Evolutionary conservation across 2,797 vertebrate genomes (phyloP).

Genomic region (Sebastes iracundus): DNA sequence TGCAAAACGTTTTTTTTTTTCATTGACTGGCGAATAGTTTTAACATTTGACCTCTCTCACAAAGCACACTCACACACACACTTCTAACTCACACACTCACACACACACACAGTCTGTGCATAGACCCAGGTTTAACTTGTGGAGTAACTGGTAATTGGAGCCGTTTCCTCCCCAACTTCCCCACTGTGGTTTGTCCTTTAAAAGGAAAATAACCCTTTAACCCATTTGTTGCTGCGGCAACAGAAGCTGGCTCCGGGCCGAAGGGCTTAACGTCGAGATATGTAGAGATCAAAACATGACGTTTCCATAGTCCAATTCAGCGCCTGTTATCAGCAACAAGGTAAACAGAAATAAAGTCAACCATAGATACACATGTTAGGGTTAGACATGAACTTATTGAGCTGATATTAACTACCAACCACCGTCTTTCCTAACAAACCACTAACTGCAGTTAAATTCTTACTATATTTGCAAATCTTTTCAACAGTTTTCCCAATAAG

Average conservation of each 20-base stretch:
- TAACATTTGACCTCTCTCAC: constrained; percentile 51
- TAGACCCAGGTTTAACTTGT: constrained; percentile 68
- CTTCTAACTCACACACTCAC: neutral
- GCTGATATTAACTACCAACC: neutral
- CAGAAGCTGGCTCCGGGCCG: constrained; percentile 58
- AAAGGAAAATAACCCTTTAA: constrained; percentile 65
- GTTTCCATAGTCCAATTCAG: constrained; percentile 24
- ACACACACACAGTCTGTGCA: constrained; percentile 60
- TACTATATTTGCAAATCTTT: neutral
- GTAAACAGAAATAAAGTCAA: constrained; percentile 21
- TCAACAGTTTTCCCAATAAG: neutral
- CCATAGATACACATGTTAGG: constrained; percentile 14
- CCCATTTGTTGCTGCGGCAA: constrained; percentile 69
- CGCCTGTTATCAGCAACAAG: constrained; percentile 14
- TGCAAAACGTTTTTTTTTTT: constrained; percentile 43
- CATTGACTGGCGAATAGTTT: constrained; percentile 58
- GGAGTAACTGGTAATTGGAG: constrained; percentile 65
- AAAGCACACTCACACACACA: constrained; percentile 9
- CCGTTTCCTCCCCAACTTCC: constrained; percentile 39
- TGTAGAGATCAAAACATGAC: constrained; percentile 40
- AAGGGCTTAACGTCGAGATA: constrained; percentile 48
- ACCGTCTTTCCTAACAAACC: neutral
- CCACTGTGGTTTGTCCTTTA: constrained; percentile 60
- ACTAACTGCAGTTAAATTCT: neutral
- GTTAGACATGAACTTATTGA: neutral